Percentiles rank a stretch among this genome's conserved stretches.
Conservation (phyloP, 2,888 invertebrate genomes). For the Callyntrura sp. region DNA sequence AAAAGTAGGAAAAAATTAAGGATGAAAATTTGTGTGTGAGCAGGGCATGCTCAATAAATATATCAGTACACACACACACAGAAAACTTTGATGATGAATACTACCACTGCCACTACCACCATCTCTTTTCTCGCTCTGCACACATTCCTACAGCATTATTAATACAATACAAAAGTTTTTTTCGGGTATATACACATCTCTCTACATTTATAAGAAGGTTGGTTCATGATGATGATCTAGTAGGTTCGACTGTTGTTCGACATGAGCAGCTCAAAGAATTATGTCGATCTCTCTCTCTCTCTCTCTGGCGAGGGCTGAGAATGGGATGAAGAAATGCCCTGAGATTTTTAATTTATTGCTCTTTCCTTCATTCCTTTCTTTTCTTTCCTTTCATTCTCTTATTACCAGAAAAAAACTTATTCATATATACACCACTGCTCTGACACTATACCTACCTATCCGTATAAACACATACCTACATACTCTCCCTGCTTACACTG, state of each 20-base stretch:
- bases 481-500: background rate
- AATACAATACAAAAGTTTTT: slow-evolving; percentile 40
- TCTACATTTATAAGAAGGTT: slow-evolving; percentile 24
- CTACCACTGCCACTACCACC: background rate
- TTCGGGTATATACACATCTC: background rate
- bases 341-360: slow-evolving; percentile 76
- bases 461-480: background rate
- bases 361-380: slow-evolving; percentile 75
- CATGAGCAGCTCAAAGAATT: slow-evolving; percentile 72
- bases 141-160: background rate
- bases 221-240: slow-evolving; percentile 58
- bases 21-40: slow-evolving; percentile 48
- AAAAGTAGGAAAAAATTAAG: slow-evolving; percentile 65
- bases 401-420: slow-evolving; percentile 68
- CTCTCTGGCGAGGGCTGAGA: slow-evolving; percentile 56
- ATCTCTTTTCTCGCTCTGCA: background rate
- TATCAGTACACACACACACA: slow-evolving; percentile 4
- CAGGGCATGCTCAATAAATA: slow-evolving; percentile 52
- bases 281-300: slow-evolving; percentile 64
- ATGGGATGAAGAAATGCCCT: slow-evolving; percentile 75
- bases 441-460: background rate
- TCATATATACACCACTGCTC: slow-evolving; percentile 2
- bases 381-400: slow-evolving; percentile 75
- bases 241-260: slow-evolving; percentile 74
- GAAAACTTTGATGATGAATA: slow-evolving; percentile 42